Evolutionary conservation across 1,140 invertebrate species (phyloP).

Genomic region (Hylyphantes graminicola): DNA sequence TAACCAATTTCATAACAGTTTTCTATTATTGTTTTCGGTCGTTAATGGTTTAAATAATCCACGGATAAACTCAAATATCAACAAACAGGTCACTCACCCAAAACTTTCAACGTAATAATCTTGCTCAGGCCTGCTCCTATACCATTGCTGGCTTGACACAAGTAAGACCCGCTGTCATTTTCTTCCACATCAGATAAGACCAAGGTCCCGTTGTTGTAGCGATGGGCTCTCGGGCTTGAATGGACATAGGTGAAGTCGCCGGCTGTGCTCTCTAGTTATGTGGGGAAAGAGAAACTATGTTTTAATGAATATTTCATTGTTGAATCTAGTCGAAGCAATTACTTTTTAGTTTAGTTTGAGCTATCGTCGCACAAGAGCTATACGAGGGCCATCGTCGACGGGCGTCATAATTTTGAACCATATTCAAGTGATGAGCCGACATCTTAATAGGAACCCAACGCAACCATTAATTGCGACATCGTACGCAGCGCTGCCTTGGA

Average conservation of each 20-base stretch:
- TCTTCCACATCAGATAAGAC: constrained; percentile 58
- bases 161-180: constrained; percentile 67
- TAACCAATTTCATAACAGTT: background rate
- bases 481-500: too few species aligned
- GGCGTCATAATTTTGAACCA: too few species aligned
- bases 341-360: too few species aligned
- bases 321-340: too few species aligned
- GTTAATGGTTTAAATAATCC: background rate
- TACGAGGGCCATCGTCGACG: too few species aligned
- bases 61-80: background rate
- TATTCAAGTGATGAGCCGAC: too few species aligned
- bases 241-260: constrained; percentile 56
- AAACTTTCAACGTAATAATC: constrained; percentile 67
- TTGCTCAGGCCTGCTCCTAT: constrained; percentile 69
- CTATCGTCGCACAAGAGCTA: too few species aligned
- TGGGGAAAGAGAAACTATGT: background rate
- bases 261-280: constrained; percentile 33
- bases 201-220: constrained; percentile 62
- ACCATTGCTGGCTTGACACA: constrained; percentile 71
- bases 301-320: background rate
- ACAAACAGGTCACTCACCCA: constrained; percentile 63
- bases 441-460: too few species aligned
- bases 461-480: too few species aligned
- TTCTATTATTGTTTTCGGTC: background rate
- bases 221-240: constrained; percentile 44